Evolutionary conservation across 1,140 invertebrate genomes (phyloP).

Genomic region (Solenopsis invicta): DNA sequence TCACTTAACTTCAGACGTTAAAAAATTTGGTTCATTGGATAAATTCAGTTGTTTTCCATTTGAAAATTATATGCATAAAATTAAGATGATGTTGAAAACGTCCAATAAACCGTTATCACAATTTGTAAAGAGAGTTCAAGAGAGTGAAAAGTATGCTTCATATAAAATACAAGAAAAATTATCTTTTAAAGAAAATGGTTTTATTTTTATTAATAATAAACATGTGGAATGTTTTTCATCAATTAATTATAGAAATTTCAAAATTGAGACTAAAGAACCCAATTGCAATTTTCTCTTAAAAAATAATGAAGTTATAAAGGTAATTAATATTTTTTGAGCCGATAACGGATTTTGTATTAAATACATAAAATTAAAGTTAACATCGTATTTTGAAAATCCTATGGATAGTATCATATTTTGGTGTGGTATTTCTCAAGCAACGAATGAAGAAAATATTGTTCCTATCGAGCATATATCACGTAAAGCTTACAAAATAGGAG

Average conservation of each 20-base stretch:
- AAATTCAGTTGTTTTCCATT: slow-evolving; percentile 25
- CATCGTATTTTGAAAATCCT: slow-evolving; percentile 9
- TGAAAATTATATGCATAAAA: no score
- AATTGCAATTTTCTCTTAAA: slow-evolving; percentile 25
- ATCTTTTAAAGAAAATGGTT: no score
- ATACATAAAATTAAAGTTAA: slow-evolving; percentile 6
- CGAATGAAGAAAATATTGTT: slow-evolving; percentile 10
- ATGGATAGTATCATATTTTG: slow-evolving; percentile 13
- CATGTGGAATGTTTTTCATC: slow-evolving; percentile 16
- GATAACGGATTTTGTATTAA: neutral
- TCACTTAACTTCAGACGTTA: slow-evolving; percentile 17
- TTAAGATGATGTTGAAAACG: no score
- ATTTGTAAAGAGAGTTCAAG: no score
- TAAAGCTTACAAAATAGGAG: neutral
- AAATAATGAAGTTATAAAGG: slow-evolving; percentile 3
- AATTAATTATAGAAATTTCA: slow-evolving; percentile 6
- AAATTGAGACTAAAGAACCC: slow-evolving; percentile 21
- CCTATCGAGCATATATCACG: neutral
- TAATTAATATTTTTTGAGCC: neutral
- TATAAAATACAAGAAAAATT: no score
- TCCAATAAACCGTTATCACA: no score
- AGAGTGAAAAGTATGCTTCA: no score
- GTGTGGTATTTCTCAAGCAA: neutral
- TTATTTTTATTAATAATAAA: no score
- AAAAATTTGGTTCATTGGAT: slow-evolving; percentile 25